Base-by-base conservation (phyloP, 2,888 invertebrate genomes). In the Noctua pronuba region DNA sequence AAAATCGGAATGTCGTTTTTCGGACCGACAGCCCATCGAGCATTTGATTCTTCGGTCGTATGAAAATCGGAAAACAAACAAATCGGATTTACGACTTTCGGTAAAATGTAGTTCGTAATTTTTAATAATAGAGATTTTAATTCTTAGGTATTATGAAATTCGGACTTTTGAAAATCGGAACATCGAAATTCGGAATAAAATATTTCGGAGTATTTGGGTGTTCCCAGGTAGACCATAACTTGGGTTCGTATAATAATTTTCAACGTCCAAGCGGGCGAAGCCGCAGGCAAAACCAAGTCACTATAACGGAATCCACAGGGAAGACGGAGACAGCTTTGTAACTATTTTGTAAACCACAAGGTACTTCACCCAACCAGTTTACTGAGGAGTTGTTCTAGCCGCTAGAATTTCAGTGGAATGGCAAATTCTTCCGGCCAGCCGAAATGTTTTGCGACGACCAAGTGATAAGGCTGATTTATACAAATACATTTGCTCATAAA, bases 401-500 rank as follows among this genome's bases (percentile, higher is more conserved):
- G n/a, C 31, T 49, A 66, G 35, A 72, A 72, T 58, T 62, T 55
- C 38, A 72, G 6, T 10, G 41, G 35, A 41, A 80, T 31, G 41
- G 55, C 64, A 58, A 69, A 72, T 60, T 80, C 80, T 80, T 72
- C 7, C 44, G 18, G 24, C 16, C 60, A 67, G 6, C 52, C n/a
- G 24, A 80, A 81, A 85, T 85, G 60, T 67, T 85, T 80, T 55
- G 21, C 46, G 11, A 46, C 41, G 62, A 62, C 66, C 46, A 31
- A 21, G 41, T n/a, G 74, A 81, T 81, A 85, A 85, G 55, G n/a
- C 28, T 81, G 66, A 81, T 81, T 85, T 81, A 81, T 49, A 85
- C 52, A 73, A 81, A 85, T 60, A 52, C 24, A 55, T 85, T 46
- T 52, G 60, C 62, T 85, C 73, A 80, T 80, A 80, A 80, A 80